A percentile compares a stretch with the other conserved stretches of the same genome.
These are phyloP conservation scores for Fistularia commersonii DNA, from an alignment of 2,797 vertebrate genomes.

Conservation along the genomic window DNA sequence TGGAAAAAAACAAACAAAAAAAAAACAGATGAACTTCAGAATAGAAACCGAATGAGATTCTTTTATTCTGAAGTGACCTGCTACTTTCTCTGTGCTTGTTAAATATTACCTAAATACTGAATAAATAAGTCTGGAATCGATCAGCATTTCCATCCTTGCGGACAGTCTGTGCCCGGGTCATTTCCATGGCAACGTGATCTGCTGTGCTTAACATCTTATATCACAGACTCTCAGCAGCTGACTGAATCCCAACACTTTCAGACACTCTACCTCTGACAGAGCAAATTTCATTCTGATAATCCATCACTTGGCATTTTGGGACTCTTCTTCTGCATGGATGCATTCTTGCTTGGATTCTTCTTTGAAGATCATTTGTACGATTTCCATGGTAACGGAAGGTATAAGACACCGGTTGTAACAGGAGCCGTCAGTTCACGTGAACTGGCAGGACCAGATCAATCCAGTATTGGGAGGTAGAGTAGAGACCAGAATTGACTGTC, in stretches of 20 bases:
- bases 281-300: no score
- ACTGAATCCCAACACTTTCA: no score
- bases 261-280: no score
- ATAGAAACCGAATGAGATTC: slow-evolving; percentile 14
- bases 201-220: slow-evolving; percentile 1
- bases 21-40: slow-evolving; percentile 9
- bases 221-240: no score
- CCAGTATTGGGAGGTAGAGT: not conserved
- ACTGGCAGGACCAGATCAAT: not conserved
- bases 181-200: slow-evolving; percentile 16
- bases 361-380: slow-evolving; percentile 2
- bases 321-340: no score
- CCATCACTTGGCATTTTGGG: no score
- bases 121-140: slow-evolving; percentile 23
- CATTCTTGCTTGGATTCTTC: not conserved
- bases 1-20: not conserved
- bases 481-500: not conserved
- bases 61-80: slow-evolving; percentile 7
- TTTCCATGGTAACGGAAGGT: slow-evolving; percentile 27
- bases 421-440: slow-evolving; percentile 7
- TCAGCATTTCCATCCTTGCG: not conserved
- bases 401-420: slow-evolving; percentile 7
- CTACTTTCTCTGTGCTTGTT: slow-evolving; percentile 14
- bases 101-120: slow-evolving; percentile 17
- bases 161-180: not conserved